These are phyloP conservation scores for Oophaga pumilio DNA, from an alignment of 2,113 vertebrate genomes.

Conservation along the genomic window DNA sequence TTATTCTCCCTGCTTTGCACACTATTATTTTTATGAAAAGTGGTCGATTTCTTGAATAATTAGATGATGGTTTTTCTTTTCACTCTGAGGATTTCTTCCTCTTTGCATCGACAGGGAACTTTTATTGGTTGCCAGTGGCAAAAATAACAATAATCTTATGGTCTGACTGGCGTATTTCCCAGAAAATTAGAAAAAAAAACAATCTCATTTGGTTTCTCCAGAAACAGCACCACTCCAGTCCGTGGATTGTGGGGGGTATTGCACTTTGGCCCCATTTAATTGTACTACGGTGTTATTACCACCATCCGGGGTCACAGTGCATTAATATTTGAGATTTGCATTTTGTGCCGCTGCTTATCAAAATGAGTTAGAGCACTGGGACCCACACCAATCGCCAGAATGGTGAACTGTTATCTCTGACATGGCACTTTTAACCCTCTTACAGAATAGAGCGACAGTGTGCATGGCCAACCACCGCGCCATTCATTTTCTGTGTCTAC, in stretches of 20 bases:
- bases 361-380: too few relatives aligned
- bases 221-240: not conserved
- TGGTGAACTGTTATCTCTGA: too few relatives aligned
- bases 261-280: not conserved
- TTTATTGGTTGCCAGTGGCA: not conserved
- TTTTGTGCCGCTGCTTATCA: too few relatives aligned
- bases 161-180: too few relatives aligned
- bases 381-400: too few relatives aligned
- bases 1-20: not conserved
- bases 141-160: too few relatives aligned
- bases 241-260: not conserved
- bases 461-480: too few relatives aligned
- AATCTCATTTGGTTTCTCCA: too few relatives aligned
- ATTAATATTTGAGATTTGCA: not conserved
- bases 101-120: not conserved
- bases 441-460: too few relatives aligned
- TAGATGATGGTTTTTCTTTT: not conserved
- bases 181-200: too few relatives aligned
- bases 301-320: not conserved
- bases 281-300: not conserved
- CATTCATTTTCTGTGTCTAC: too few relatives aligned
- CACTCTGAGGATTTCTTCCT: not conserved
- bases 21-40: constrained; percentile 5
- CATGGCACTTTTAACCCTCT: too few relatives aligned
- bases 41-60: constrained; percentile 14